Evolutionary conservation across 2,797 vertebrate genomes (phyloP), one percentile per base, ranked within the genome.

Genomic region (Argya squamiceps): DNA sequence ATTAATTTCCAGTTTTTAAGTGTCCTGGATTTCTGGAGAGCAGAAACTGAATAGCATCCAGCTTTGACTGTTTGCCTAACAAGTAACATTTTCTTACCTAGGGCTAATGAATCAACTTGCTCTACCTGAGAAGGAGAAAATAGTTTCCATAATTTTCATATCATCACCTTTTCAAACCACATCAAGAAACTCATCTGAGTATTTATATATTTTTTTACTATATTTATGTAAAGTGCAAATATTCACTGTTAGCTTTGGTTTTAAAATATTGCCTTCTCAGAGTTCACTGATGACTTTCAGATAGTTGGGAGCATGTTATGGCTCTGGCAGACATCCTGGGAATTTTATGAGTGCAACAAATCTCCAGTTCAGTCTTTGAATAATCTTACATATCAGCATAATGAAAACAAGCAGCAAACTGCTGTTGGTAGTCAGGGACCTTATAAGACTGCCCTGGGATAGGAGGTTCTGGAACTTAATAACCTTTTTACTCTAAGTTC

Each of bases 251-350:
- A 91, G 29, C 21, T 88, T 77, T 60, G 19, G n/a, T 75, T 88
- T 88, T 90, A 95, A 92, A 89, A 88, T 70, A 83, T 14, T 50
- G 73, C 12, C 79, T 90, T 84, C 46, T 91, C n/a, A 58, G 79
- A 47, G 58, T 68, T 75, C 62, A 37, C n/a, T 53, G 53, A 81
- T 73, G 79, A 78, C 43, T 96, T 90, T 90, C 85, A 95, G 39
- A 62, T 39, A 71, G 34, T 6, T 92, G 37, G 53, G 68, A 92
- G 46, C 22, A 50, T 4, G 9, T 65, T 89, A 60, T 37, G 29
- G 59, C 68, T 77, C 79, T 96, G 89, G 84, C 73, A 90, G 62
- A 71, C 10, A 64, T 64, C 29, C 83, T 88, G 73, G 69, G 50
- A 69, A 88, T 94, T 88, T 89, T 78, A 90, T 62, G 64, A 92